Evolutionary conservation across 2,888 invertebrate genomes (phyloP), one percentile per base, ranked within the genome.

Genomic region (Protonemura montana): DNA sequence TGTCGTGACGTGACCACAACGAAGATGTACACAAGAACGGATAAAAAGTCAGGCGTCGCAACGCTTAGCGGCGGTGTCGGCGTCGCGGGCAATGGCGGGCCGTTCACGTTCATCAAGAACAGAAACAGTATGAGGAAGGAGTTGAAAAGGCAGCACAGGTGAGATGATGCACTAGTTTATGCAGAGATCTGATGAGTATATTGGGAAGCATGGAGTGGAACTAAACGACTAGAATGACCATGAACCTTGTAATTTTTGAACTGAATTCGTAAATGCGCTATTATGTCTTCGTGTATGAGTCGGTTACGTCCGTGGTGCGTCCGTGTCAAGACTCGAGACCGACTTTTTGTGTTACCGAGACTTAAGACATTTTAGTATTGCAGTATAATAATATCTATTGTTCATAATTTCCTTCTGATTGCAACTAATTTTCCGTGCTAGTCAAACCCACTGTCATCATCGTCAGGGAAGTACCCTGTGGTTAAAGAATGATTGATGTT

Each of bases 21-120:
- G 84, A 59, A 59, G 81, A 78, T 81, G 42, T 29, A 42, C 42
- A 42, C 30, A n/a, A 25, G 59, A 25, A 59, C 86, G 41, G 86
- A 86, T 76, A 87, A 87, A 83, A 86, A 85, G 85, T 27, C 78
- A 10, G 85, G 42, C 29, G 82, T n/a, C 27, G 2, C 29, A 10
- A 13, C 59, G 59, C 59, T 59, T 13, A 21, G 13, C 16, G 80
- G 85, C 5, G 86, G 87, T 7, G 82, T 35, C 29, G 59, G 59
- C 59, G 59, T 10, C 59, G 80, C 42, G 0, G 86, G 87, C 5
- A 78, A 41, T 25, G 85, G 85, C 16, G 87, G 87, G n/a, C 86
- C 87, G 21, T 87, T 87, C 30, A 87, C 83, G 59, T 87, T 87
- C 85, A 87, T 87, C 83, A 83, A 86, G 78, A 87, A 85, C 78